phyloP scores from a whole-genome alignment of 2,113 vertebrate genomes.

The Macquaria ambigua region DNA sequence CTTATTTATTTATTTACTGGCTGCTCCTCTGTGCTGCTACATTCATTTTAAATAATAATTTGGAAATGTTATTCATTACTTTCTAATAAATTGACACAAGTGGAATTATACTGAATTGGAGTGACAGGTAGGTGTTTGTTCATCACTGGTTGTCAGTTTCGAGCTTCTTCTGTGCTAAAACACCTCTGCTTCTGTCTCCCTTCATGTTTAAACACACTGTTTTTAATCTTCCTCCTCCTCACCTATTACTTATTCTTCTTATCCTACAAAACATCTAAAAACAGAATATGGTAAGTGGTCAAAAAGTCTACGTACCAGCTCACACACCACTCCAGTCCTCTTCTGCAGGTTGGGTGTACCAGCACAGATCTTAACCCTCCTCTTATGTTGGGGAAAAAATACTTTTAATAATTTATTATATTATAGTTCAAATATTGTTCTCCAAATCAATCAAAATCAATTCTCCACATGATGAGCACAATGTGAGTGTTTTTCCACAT shows the following conservation, averaged over 20 bases:
- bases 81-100: slow-evolving; percentile 23
- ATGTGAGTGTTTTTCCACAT: too few relatives aligned
- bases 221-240: not conserved
- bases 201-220: not conserved
- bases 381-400: too few relatives aligned
- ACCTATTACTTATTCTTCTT: not conserved
- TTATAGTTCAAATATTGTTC: too few relatives aligned
- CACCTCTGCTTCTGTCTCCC: not conserved
- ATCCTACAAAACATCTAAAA: not conserved
- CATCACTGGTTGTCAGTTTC: not conserved
- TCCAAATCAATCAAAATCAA: too few relatives aligned
- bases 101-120: not conserved
- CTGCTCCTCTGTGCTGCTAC: not conserved
- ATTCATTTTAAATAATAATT: slow-evolving; percentile 19
- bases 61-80: slow-evolving; percentile 25
- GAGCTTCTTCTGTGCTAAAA: not conserved
- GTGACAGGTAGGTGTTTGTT: not conserved
- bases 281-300: not conserved
- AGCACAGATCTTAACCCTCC: not conserved
- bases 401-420: too few relatives aligned
- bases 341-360: not conserved
- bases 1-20: slow-evolving; percentile 18
- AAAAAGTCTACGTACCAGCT: not conserved
- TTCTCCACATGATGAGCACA: not conserved
- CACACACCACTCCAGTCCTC: not conserved